phyloP scores from a whole-genome alignment of 2,113 vertebrate species.

The Oryzias celebensis region DNA sequence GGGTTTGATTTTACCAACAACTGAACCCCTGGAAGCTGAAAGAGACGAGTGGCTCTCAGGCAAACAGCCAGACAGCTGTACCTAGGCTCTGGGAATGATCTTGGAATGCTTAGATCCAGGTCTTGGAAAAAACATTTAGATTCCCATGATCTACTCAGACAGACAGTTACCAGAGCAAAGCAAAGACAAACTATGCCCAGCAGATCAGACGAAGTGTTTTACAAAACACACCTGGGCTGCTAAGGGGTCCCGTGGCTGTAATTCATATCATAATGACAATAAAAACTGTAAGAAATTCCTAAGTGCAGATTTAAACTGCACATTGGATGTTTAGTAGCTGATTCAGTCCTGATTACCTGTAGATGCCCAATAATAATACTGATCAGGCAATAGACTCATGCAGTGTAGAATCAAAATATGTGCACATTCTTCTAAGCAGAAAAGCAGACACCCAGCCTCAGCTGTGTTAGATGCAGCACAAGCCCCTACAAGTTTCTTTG shows the following conservation, averaged over 20 bases:
- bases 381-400: slow-evolving; percentile 30
- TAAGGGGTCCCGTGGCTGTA: slow-evolving; percentile 40
- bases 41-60: slow-evolving; percentile 50
- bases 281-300: slow-evolving; percentile 36
- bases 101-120: slow-evolving; percentile 36
- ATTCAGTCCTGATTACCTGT: slow-evolving; percentile 11
- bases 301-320: slow-evolving; percentile 38
- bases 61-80: slow-evolving; percentile 34
- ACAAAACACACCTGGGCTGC: slow-evolving; percentile 59
- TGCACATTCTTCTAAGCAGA: slow-evolving; percentile 27
- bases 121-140: slow-evolving; percentile 58
- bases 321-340: slow-evolving; percentile 35
- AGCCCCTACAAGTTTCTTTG: slow-evolving; percentile 49
- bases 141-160: slow-evolving; percentile 52
- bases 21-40: slow-evolving; percentile 56
- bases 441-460: slow-evolving; percentile 30
- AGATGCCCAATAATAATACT: slow-evolving; percentile 16
- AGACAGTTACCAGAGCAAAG: slow-evolving; percentile 48
- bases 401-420: slow-evolving; percentile 14
- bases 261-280: slow-evolving; percentile 47
- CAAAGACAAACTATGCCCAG: slow-evolving; percentile 30
- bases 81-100: slow-evolving; percentile 36
- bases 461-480: slow-evolving; percentile 46
- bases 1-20: slow-evolving; percentile 59
- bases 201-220: slow-evolving; percentile 38